Conservation (phyloP, 1,140 invertebrate species). For the Sitodiplosis mosellana region DNA sequence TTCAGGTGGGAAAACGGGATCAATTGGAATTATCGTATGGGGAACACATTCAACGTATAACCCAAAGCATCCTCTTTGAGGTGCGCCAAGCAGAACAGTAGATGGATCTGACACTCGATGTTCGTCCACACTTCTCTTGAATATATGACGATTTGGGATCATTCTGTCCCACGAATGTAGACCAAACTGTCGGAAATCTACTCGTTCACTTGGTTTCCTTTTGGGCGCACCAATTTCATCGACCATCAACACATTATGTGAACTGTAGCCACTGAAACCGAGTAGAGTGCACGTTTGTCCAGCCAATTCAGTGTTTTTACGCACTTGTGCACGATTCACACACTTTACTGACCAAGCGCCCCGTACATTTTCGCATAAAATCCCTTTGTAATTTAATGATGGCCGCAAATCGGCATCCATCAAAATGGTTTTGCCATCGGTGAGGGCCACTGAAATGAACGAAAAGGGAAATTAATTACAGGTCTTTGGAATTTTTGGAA, state of each 20-base stretch:
- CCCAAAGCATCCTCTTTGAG: not conserved
- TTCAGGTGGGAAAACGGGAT: not conserved
- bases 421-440: constrained; percentile 35
- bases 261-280: not conserved
- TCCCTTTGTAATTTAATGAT: constrained; percentile 33
- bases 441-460: constrained; percentile 36
- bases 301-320: constrained; percentile 12
- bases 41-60: not conserved
- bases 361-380: constrained; percentile 33
- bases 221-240: too few relatives aligned
- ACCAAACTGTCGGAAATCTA: too few relatives aligned
- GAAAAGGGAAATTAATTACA: constrained; percentile 5
- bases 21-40: not conserved
- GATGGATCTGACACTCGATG: not conserved
- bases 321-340: constrained; percentile 23
- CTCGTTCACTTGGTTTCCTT: too few relatives aligned
- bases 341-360: constrained; percentile 43
- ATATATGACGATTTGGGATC: too few relatives aligned
- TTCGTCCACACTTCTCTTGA: too few relatives aligned
- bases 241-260: too few relatives aligned
- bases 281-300: constrained; percentile 4
- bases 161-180: too few relatives aligned
- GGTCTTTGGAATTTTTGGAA: too few relatives aligned
- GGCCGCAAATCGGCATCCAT: constrained; percentile 37
- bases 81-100: not conserved